A percentile compares a stretch with the other conserved stretches of the same genome.
These are phyloP conservation scores for Monochamus alternatus DNA, from an alignment of 2,888 invertebrate genomes.

Conservation along the genomic window DNA sequence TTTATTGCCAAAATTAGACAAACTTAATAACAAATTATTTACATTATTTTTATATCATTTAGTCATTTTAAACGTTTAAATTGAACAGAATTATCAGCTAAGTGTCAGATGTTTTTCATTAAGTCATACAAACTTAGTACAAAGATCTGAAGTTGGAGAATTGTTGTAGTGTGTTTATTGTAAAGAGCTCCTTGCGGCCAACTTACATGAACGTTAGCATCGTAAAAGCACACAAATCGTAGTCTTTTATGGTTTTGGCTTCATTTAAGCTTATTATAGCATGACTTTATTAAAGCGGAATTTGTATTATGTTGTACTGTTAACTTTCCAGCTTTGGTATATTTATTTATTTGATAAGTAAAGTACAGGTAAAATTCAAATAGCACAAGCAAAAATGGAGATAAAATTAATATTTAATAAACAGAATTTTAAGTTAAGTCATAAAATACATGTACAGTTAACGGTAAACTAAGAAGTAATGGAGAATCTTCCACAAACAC, in stretches of 20 bases:
- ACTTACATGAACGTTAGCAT: constrained; percentile 18
- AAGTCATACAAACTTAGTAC: constrained; percentile 1
- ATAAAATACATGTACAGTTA: no score
- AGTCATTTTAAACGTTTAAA: no score
- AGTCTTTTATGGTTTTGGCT: constrained; percentile 5
- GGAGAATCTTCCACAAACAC: no score
- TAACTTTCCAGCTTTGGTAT: constrained; percentile 8
- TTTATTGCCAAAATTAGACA: no score
- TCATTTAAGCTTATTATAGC: constrained; percentile 32
- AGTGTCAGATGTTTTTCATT: constrained; percentile 7
- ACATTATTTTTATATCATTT: no score
- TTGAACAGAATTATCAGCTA: not conserved
- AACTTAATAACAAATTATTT: no score
- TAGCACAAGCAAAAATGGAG: no score
- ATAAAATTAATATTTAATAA: no score
- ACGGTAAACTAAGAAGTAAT: no score
- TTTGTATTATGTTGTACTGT: constrained; percentile 6
- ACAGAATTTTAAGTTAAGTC: no score
- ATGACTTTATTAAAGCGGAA: constrained; percentile 33
- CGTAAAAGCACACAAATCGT: constrained; percentile 16
- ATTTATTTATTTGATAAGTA: no score
- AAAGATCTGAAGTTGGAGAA: constrained; percentile 18
- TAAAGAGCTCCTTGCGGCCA: not conserved
- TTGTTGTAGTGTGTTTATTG: constrained; percentile 22
- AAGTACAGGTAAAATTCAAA: no score